Evolutionary conservation across 2,888 invertebrate genomes (phyloP), one percentile per base, ranked within the genome.

Genomic region (Scelioninae gen. 1): DNA sequence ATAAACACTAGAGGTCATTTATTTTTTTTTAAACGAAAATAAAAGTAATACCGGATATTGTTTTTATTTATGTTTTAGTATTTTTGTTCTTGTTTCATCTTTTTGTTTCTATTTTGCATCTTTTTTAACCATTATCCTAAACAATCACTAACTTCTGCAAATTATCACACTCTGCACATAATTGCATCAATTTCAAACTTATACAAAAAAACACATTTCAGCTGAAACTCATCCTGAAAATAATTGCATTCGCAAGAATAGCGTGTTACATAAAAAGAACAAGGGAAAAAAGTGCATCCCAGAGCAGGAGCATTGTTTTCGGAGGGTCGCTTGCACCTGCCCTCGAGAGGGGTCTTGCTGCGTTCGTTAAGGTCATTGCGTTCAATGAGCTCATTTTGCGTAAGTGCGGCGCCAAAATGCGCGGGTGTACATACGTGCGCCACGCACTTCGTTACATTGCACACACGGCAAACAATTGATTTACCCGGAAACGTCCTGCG

Each of bases 291-390:
- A 10, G 43, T 43, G 43, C n/a, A n/a, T n/a, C n/a, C n/a, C n/a
- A n/a, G 43, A 6, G 47, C 38, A 58, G 69, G 68, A 55, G 55
- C 72, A 75, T 72, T 82, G 60, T 63, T 82, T 83, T 83, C 81
- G 72, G 23, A 53, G 53, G 83, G 75, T 69, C 84, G 74, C 62
- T 71, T 74, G 82, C 85, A 85, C 83, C 85, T 83, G 84, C 83
- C 58, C 72, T 53, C 77, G 51, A 43, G 62, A 62, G 62, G 45
- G 75, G 78, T 76, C 78, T 75, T 71, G 75, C 78, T 83, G 80
- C 71, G 62, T 60, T 84, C 77, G 83, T 85, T 85, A 81, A 81
- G 82, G 82, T 77, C 83, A 84, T 80, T 82, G 82, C 82, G 58
- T 80, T 69, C 75, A 56, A 69, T 69, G 74, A 80, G 68, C 49